These are phyloP conservation scores for Lepus oiostolus DNA, from an alignment of 2,797 vertebrate genomes.

Conservation along the genomic window DNA sequence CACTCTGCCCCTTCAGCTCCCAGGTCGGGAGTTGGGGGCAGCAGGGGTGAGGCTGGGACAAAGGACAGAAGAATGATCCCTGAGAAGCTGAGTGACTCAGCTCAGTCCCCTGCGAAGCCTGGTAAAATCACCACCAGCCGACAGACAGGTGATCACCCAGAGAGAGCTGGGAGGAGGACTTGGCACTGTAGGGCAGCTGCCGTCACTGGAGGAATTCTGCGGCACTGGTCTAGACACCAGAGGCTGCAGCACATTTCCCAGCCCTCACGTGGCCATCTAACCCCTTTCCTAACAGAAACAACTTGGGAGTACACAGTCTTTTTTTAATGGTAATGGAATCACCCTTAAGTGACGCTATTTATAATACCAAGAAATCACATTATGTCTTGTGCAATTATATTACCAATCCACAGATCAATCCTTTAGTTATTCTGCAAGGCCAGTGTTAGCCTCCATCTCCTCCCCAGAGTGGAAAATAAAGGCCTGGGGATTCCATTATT, in stretches of 20 bases:
- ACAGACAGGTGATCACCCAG: neutral
- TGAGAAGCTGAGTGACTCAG: neutral
- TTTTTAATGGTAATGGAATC: neutral
- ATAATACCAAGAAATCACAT: neutral
- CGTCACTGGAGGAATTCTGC: neutral
- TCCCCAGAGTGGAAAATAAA: neutral
- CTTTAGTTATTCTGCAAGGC: neutral
- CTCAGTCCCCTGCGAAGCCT: neutral
- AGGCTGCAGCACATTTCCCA: neutral
- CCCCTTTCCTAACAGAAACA: neutral
- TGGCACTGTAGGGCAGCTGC: neutral
- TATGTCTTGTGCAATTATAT: neutral
- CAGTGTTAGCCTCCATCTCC: neutral
- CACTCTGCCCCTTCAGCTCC: neutral
- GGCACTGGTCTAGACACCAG: neutral
- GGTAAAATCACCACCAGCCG: neutral
- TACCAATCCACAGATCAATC: neutral
- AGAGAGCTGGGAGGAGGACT: neutral
- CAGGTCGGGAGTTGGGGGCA: neutral
- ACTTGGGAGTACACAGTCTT: neutral
- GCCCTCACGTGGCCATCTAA: neutral
- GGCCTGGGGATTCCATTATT: too few relatives aligned
- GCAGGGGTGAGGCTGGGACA: neutral
- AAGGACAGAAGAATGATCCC: neutral
- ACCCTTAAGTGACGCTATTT: neutral